Evolutionary conservation across 2,888 invertebrate genomes (phyloP), one percentile per base, ranked within the genome.

Genomic region (Tyria jacobaeae): DNA sequence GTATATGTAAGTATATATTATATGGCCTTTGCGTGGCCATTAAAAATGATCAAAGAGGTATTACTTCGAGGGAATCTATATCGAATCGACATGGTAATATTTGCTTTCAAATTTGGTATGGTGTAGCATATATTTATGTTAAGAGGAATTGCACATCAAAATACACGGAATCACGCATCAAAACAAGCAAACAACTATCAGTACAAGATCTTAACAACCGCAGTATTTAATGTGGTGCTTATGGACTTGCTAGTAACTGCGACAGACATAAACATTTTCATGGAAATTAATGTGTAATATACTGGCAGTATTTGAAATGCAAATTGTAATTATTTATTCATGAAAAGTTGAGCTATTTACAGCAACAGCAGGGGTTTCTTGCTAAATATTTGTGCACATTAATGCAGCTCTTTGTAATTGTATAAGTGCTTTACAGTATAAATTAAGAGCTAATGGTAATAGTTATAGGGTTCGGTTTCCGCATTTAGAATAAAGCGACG

Each of bases 181-280:
- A 57, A 31, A 15, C 49, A 51, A 24, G n/a, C 12, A 44, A 44
- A 12, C n/a, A 12, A 44, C 44, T 44, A 37, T 21, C 10, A 34
- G 39, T 48, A 17, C n/a, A 31, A 55, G 41, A 41, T 60, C 53
- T 54, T 53, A 68, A 71, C 60, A 63, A 35, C 54, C 55, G 50
- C 60, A 59, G 59, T 21, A 44, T 58, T 48, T 58, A 9, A 24
- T 41, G 21, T n/a, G 51, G 24, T 44, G 63, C 62, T 75, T 73
- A 62, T 64, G 58, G n/a, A 25, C 39, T 54, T 24, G 52, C 2
- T 55, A 15, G 21, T 24, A 17, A 27, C 27, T 7, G 39, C 54
- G 17, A 21, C 21, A 21, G 12, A 21, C 44, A 1, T 10, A 12
- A 10, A 21, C 4, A 21, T 44, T 44, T 41, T 21, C 44, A 21